Conservation (phyloP, 2,797 vertebrate genomes). For the Arrhamphus sclerolepis region DNA sequence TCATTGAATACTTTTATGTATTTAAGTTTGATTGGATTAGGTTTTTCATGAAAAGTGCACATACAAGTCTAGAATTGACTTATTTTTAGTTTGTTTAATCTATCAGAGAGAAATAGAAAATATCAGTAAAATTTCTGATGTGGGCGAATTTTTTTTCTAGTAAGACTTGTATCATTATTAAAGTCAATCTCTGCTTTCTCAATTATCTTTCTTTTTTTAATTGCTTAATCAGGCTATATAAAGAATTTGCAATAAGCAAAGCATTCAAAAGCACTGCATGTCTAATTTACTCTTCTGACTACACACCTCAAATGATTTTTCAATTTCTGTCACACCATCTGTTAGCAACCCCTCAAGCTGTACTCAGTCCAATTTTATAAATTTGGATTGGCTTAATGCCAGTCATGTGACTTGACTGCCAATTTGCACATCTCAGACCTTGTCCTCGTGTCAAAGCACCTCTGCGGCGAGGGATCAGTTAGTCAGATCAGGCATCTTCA, state of each 20-base stretch:
- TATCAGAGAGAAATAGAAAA: too few relatives aligned
- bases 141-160: too few relatives aligned
- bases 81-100: too few relatives aligned
- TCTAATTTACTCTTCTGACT: slow-evolving; percentile 13
- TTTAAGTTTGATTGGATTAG: too few relatives aligned
- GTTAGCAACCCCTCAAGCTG: slow-evolving; percentile 32
- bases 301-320: slow-evolving; percentile 37
- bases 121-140: too few relatives aligned
- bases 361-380: slow-evolving; percentile 19
- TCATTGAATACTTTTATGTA: too few relatives aligned
- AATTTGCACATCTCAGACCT: slow-evolving; percentile 55
- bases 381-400: slow-evolving; percentile 40
- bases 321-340: slow-evolving; percentile 47
- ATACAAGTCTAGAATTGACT: too few relatives aligned
- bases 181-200: too few relatives aligned
- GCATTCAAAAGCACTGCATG: slow-evolving; percentile 5
- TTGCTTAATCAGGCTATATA: too few relatives aligned
- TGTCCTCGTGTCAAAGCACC: slow-evolving; percentile 35
- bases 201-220: too few relatives aligned
- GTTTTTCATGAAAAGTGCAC: too few relatives aligned
- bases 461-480: slow-evolving; percentile 73
- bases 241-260: slow-evolving; percentile 10
- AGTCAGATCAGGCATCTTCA: slow-evolving; percentile 67
- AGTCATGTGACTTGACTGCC: slow-evolving; percentile 59
- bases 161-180: too few relatives aligned